Evolutionary conservation across 2,888 invertebrate genomes (phyloP).

Genomic region (Hecatera dysodea): DNA sequence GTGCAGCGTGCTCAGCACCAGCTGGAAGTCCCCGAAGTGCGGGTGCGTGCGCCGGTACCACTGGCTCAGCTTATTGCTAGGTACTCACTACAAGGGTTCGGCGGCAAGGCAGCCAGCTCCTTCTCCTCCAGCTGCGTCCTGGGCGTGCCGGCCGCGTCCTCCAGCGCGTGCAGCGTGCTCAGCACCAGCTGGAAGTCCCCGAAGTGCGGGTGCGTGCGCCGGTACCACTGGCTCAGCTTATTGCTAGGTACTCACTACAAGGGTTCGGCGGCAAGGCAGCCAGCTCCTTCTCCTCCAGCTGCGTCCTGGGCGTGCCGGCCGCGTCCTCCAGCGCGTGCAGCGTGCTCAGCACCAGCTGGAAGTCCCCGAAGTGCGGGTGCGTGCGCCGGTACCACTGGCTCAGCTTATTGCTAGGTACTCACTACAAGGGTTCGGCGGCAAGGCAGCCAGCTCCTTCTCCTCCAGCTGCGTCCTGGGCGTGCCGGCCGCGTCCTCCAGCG

Average conservation of each 20-base stretch:
- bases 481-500: constrained; percentile 72
- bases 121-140: no score
- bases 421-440: constrained; percentile 49
- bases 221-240: constrained; percentile 63
- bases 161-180: no score
- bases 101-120: no score
- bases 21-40: no score
- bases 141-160: no score
- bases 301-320: constrained; percentile 65
- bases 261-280: constrained; percentile 7
- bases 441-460: constrained; percentile 68
- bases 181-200: no score
- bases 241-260: constrained; percentile 59
- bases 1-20: no score
- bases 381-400: constrained; percentile 65
- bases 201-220: no score
- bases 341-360: constrained; percentile 76
- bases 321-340: constrained; percentile 76
- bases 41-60: no score
- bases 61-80: no score
- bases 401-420: constrained; percentile 63
- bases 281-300: constrained; percentile 73
- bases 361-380: constrained; percentile 82
- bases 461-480: constrained; percentile 68
- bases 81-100: no score